Conservation (phyloP, 2,797 vertebrate species). For the Falco berigora region DNA sequence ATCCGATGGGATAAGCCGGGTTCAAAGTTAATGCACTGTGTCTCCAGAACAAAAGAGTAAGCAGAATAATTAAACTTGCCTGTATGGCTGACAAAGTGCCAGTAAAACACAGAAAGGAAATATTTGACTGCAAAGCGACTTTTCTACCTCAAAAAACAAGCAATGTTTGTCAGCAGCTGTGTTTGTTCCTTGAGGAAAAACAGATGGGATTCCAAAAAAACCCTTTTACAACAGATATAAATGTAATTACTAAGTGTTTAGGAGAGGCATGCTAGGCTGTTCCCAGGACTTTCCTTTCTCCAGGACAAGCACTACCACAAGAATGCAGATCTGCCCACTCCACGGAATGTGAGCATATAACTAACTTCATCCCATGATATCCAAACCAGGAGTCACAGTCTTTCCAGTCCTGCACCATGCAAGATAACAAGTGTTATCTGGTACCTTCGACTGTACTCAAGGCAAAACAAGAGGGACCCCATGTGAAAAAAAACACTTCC, state of each 20-base stretch:
- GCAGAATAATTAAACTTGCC: not conserved
- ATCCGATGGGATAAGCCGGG: not conserved
- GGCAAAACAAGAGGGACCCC: not conserved
- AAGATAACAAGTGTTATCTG: not conserved
- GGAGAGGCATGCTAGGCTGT: not conserved
- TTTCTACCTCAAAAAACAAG: constrained; percentile 15
- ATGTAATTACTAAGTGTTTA: not conserved
- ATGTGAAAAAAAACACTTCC: not conserved
- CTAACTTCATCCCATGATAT: not conserved
- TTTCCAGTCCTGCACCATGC: not conserved
- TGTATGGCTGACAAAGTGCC: not conserved
- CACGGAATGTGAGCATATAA: fast-evolving
- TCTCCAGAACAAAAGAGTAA: constrained; percentile 9
- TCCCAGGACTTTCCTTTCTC: not conserved
- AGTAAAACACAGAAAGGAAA: not conserved
- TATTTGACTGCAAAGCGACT: not conserved
- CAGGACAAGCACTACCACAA: not conserved
- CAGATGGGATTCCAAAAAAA: constrained; percentile 1
- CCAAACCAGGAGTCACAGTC: not conserved
- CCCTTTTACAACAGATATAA: not conserved
- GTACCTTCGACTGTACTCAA: not conserved
- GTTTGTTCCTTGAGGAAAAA: not conserved
- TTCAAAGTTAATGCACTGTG: not conserved
- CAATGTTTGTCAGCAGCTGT: constrained; percentile 20
- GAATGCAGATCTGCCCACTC: not conserved